Percentiles rank a stretch among this genome's conserved stretches.
Evolutionary conservation across 2,797 vertebrate genomes (phyloP).

Genomic region (Schizopygopsis pylzovi): DNA sequence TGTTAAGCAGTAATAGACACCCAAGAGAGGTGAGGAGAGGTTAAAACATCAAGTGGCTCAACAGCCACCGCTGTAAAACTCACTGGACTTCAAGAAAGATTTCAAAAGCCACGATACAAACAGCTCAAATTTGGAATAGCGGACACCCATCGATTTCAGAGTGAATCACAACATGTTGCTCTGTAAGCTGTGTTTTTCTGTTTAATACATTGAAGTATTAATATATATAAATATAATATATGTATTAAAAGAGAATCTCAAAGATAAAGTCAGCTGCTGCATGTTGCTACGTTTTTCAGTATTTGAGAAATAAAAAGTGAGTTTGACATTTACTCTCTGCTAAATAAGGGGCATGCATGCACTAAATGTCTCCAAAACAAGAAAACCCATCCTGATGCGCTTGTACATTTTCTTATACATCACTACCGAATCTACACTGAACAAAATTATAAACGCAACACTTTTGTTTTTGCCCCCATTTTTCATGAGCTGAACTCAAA

Average conservation of each 20-base stretch:
- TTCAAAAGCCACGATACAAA: slow-evolving; percentile 32
- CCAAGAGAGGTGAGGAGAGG: slow-evolving; percentile 47
- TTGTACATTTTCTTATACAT: slow-evolving; percentile 12
- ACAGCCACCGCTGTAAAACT: slow-evolving; percentile 37
- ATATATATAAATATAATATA: slow-evolving; percentile 35
- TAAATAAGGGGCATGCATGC: not conserved
- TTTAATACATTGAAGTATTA: slow-evolving; percentile 37
- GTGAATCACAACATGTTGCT: slow-evolving; percentile 25
- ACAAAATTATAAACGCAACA: too few species aligned
- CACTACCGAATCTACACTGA: not conserved
- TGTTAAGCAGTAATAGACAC: slow-evolving; percentile 59
- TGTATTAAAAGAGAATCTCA: slow-evolving; percentile 57
- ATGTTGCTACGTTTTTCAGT: not conserved
- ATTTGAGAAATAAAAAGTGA: not conserved
- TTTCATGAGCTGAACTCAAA: too few species aligned
- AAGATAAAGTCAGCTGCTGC: slow-evolving; percentile 51
- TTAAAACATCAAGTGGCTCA: slow-evolving; percentile 49
- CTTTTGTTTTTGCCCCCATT: too few species aligned
- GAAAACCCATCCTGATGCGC: not conserved
- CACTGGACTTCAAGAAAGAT: slow-evolving; percentile 18
- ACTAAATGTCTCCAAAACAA: slow-evolving; percentile 14
- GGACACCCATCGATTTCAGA: slow-evolving; percentile 21
- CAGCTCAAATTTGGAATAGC: slow-evolving; percentile 6
- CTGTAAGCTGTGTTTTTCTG: not conserved
- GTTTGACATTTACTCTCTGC: not conserved